A percentile compares a stretch with the other conserved stretches of the same genome.
These are phyloP conservation scores for Platalea minor DNA, from an alignment of 2,797 vertebrate genomes.

Conservation along the genomic window DNA sequence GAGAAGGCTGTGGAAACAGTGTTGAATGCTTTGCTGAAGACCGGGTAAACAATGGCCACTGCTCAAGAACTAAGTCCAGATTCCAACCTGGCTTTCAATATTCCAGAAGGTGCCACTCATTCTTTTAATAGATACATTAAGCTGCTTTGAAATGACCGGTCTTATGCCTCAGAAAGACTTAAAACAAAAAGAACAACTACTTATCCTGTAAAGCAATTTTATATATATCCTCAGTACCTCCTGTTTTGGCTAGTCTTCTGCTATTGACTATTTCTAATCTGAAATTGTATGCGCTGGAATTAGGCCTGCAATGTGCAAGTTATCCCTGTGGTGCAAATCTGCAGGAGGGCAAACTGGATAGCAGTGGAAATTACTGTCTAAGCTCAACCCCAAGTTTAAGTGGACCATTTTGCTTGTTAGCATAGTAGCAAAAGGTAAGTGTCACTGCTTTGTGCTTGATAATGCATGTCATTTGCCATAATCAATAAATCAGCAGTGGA, in stretches of 20 bases:
- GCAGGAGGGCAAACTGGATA: background rate
- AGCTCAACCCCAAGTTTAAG: background rate
- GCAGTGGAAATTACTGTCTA: background rate
- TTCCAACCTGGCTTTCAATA: background rate
- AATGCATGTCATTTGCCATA: background rate
- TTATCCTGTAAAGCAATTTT: background rate
- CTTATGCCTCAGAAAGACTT: background rate
- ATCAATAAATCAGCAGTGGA: background rate
- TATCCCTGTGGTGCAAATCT: background rate
- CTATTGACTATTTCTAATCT: background rate
- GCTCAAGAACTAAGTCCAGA: background rate
- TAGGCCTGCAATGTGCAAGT: background rate
- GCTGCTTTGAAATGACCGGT: background rate
- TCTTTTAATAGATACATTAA: background rate
- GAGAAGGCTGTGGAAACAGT: background rate
- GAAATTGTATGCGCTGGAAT: background rate
- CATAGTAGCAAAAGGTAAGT: background rate
- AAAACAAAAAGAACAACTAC: background rate
- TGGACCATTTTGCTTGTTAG: background rate
- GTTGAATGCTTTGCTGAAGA: background rate
- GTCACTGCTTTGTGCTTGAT: background rate
- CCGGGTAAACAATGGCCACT: background rate
- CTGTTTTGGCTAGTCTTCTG: background rate
- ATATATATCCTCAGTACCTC: background rate
- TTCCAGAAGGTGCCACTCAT: background rate